Conservation (phyloP, 1,140 invertebrate species). For the Drosophila varians region DNA sequence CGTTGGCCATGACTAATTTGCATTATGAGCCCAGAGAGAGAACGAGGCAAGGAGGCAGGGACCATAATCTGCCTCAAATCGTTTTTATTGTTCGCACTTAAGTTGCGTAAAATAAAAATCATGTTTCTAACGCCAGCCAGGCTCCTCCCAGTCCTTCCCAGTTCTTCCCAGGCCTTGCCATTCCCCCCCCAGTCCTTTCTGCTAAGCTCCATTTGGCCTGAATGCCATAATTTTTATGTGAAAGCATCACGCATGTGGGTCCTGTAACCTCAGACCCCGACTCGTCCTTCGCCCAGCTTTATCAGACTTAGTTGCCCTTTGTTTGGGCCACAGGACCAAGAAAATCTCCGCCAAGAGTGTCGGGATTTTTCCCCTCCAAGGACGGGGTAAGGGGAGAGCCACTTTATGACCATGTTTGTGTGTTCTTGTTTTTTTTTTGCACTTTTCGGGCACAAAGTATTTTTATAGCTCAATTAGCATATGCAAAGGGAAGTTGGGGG, state of each 20-base stretch:
- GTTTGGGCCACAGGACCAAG: slow-evolving; percentile 31
- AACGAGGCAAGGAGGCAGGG: slow-evolving; percentile 1
- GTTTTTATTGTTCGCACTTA: slow-evolving; percentile 83
- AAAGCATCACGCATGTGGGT: slow-evolving; percentile 75
- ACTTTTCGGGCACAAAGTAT: slow-evolving; percentile 64
- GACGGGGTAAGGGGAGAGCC: not conserved
- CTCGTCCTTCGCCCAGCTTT: too few relatives aligned
- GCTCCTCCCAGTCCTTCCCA: slow-evolving; percentile 9
- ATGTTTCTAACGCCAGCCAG: slow-evolving; percentile 76
- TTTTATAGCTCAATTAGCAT: slow-evolving; percentile 81
- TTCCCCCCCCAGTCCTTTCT: slow-evolving; percentile 14
- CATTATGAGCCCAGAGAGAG: slow-evolving; percentile 58
- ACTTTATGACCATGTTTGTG: slow-evolving; percentile 71
- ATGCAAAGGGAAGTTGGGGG: slow-evolving; percentile 44
- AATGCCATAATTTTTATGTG: slow-evolving; percentile 82
- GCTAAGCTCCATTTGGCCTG: slow-evolving; percentile 78
- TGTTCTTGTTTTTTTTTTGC: slow-evolving; percentile 23
- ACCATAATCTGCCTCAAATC: slow-evolving; percentile 79
- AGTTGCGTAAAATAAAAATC: slow-evolving; percentile 83
- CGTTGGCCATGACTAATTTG: slow-evolving; percentile 79
- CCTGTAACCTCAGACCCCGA: slow-evolving; percentile 1
- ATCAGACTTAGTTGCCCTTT: slow-evolving; percentile 66
- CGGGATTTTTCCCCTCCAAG: not conserved
- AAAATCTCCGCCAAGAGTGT: slow-evolving; percentile 50
- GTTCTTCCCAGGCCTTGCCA: too few relatives aligned